Evolutionary conservation across 2,888 invertebrate genomes (phyloP).

Genomic region (Agrochola lota): DNA sequence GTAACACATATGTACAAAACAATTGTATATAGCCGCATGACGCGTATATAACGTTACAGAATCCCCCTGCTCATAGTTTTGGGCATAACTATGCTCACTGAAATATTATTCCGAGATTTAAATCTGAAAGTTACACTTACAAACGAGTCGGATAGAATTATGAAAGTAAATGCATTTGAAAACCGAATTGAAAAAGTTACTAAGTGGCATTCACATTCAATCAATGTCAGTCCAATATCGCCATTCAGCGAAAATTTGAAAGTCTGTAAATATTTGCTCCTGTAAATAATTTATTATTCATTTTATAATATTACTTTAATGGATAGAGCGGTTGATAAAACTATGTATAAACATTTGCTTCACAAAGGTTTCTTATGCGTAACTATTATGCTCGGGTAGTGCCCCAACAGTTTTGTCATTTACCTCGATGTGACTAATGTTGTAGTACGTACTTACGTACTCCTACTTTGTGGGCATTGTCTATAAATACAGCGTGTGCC

Average conservation of each 20-base stretch:
- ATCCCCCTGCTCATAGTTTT: constrained; percentile 7
- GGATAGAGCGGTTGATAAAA: constrained; percentile 54
- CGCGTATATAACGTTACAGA: neutral
- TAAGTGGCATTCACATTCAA: constrained; percentile 32
- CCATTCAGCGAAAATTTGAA: constrained; percentile 35
- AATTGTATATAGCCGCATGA: constrained; percentile 55
- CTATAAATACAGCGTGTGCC: constrained; percentile 72
- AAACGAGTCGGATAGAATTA: constrained; percentile 18
- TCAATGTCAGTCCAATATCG: constrained; percentile 17
- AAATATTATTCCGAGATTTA: constrained; percentile 28
- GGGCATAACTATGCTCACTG: constrained; percentile 10
- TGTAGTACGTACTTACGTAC: constrained; percentile 41
- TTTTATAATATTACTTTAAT: constrained; percentile 33
- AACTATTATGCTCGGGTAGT: constrained; percentile 51
- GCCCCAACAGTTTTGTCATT: constrained; percentile 62
- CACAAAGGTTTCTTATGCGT: constrained; percentile 64
- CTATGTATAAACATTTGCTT: constrained; percentile 62
- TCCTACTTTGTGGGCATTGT: constrained; percentile 64
- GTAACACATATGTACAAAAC: constrained; percentile 74
- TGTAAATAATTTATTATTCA: constrained; percentile 44
- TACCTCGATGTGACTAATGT: constrained; percentile 67
- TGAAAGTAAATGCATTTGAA: constrained; percentile 49
- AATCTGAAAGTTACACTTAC: constrained; percentile 48
- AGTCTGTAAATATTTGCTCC: constrained; percentile 31
- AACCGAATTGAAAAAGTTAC: constrained; percentile 37